phyloP scores from a whole-genome alignment of 1,140 invertebrate species.

The Notospermus geniculatus region DNA sequence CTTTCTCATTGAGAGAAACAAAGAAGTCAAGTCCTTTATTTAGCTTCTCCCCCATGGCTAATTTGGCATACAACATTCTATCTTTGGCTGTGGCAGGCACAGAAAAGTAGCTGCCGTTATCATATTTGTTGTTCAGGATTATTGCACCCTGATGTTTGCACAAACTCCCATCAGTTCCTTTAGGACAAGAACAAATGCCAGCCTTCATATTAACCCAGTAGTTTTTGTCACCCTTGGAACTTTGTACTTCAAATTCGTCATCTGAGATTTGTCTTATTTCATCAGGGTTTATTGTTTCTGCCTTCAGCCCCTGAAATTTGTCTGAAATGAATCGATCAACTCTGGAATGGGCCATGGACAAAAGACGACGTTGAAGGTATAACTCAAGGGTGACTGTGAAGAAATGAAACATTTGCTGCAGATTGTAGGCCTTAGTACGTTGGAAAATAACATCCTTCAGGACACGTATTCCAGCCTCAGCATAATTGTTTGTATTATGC shows the following conservation, averaged over 20 bases:
- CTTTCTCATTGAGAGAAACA: not conserved
- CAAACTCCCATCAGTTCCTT: not conserved
- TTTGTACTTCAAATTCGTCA: not conserved
- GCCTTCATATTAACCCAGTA: not conserved
- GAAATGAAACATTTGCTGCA: not conserved
- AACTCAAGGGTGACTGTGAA: not conserved
- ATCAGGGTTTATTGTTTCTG: not conserved
- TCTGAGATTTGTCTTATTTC: not conserved
- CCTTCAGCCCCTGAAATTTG: not conserved
- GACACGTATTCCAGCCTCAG: conserved; percentile 5
- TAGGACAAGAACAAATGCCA: not conserved
- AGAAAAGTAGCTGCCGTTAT: no score
- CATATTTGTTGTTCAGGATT: not conserved
- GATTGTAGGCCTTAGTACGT: conserved; percentile 7
- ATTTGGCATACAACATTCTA: not conserved
- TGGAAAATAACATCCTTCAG: not conserved
- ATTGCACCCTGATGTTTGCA: not conserved
- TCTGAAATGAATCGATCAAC: not conserved
- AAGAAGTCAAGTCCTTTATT: not conserved
- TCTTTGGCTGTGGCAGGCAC: not conserved
- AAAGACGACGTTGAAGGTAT: not conserved
- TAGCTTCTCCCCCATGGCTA: not conserved
- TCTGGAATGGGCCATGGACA: not conserved
- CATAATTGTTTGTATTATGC: conserved; percentile 9
- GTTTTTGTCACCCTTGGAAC: not conserved